These are phyloP conservation scores for Hyposoter dolosus DNA, from an alignment of 2,888 invertebrate genomes.

Conservation along the genomic window DNA sequence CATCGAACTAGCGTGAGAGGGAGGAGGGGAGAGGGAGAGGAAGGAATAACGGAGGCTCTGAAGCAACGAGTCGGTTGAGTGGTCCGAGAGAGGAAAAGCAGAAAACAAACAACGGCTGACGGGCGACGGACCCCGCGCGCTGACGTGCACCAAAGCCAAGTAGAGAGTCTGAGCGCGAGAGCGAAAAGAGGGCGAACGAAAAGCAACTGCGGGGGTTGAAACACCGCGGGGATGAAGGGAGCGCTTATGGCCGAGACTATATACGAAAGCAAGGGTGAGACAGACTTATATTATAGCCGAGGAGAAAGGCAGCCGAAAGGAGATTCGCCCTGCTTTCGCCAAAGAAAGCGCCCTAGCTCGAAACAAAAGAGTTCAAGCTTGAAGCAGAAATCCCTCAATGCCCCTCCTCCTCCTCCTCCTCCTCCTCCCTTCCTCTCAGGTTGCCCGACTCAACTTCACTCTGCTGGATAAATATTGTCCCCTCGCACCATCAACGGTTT, in stretches of 20 bases:
- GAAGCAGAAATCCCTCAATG: constrained; percentile 76
- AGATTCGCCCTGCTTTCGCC: constrained; percentile 46
- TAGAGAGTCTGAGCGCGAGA: constrained; percentile 24
- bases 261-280: constrained; percentile 47
- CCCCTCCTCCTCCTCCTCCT: constrained; percentile 61
- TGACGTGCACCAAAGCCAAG: constrained; percentile 51
- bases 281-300: constrained; percentile 59
- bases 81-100: constrained; percentile 65
- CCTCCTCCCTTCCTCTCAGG: constrained; percentile 32
- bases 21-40: constrained; percentile 60
- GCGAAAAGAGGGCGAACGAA: constrained; percentile 8
- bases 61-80: constrained; percentile 58
- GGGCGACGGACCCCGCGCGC: constrained; percentile 51
- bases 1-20: constrained; percentile 54
- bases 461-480: constrained; percentile 72
- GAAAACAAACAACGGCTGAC: constrained; percentile 68
- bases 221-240: constrained; percentile 5
- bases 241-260: constrained; percentile 40
- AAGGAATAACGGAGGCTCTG: constrained; percentile 61
- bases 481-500: constrained; percentile 71
- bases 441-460: constrained; percentile 59
- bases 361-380: constrained; percentile 77
- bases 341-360: constrained; percentile 72
- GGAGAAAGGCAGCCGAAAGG: constrained; percentile 55
- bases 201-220: neutral